Percentiles rank a stretch among this genome's conserved stretches.
Evolutionary conservation across 1,140 invertebrate genomes (phyloP).

Genomic region (Samia ricini): DNA sequence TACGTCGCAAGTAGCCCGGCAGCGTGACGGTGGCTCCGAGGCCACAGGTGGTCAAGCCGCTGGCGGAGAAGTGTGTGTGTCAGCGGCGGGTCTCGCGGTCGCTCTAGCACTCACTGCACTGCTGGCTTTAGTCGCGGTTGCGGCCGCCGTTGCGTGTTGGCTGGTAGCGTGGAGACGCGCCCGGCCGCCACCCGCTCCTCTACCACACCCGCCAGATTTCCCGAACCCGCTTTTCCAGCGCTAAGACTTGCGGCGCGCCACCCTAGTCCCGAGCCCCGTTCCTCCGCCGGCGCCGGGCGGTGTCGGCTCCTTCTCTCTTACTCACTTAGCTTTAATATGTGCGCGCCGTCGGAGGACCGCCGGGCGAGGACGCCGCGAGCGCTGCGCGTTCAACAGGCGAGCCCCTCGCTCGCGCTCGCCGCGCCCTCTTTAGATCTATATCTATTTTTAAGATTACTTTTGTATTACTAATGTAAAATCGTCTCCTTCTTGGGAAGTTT

Average conservation of each 20-base stretch:
- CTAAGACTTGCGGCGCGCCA: constrained; percentile 78
- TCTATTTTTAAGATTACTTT: constrained; percentile 39
- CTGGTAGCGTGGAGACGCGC: constrained; percentile 93
- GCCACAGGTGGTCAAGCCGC: constrained; percentile 46
- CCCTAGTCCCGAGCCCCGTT: constrained; percentile 82
- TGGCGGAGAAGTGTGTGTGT: constrained; percentile 93
- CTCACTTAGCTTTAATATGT: constrained; percentile 51
- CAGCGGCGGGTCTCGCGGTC: constrained; percentile 94
- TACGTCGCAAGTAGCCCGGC: constrained; percentile 77
- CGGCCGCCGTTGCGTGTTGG: constrained; percentile 96
- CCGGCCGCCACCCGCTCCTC: constrained; percentile 90
- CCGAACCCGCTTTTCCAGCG: constrained; percentile 96
- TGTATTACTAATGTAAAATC: constrained; percentile 53
- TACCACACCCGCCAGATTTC: constrained; percentile 96
- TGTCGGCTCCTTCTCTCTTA: constrained; percentile 66
- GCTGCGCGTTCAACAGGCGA: constrained; percentile 22
- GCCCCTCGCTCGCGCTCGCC: constrained; percentile 54
- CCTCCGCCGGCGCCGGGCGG: constrained; percentile 75
- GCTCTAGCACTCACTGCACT: constrained; percentile 94
- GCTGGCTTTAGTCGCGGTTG: constrained; percentile 93
- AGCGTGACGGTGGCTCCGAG: constrained; percentile 50
- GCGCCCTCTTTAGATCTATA: constrained; percentile 47
- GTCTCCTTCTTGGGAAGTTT: constrained; percentile 71
- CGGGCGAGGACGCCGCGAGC: constrained; percentile 62
- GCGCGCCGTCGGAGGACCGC: constrained; percentile 72